phyloP scores from a whole-genome alignment of 2,888 invertebrate genomes.

The Drosophila kambysellisi region DNA sequence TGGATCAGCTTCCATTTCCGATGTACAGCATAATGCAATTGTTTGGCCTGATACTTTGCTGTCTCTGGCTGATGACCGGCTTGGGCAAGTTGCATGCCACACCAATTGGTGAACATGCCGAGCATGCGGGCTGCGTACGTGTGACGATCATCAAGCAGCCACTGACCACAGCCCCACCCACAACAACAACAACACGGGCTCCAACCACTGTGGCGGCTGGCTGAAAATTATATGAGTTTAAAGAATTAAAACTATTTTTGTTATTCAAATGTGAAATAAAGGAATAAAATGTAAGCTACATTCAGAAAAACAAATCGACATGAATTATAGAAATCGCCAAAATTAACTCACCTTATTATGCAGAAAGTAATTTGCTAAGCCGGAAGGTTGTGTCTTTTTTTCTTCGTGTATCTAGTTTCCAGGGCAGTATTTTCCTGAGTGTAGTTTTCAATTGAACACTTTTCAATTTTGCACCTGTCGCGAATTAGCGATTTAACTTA shows the following conservation, averaged over 20 bases:
- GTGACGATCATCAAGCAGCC: slow-evolving; percentile 59
- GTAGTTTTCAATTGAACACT: background rate
- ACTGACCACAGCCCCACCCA: slow-evolving; percentile 37
- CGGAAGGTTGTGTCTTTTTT: background rate
- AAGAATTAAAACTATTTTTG: background rate
- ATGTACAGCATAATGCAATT: slow-evolving; percentile 19
- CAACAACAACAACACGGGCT: slow-evolving; percentile 27
- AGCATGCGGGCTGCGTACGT: slow-evolving; percentile 68
- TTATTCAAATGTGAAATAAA: background rate
- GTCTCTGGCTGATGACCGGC: slow-evolving; percentile 3
- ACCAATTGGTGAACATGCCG: slow-evolving; percentile 56
- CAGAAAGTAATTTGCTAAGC: background rate
- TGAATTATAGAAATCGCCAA: too few relatives aligned
- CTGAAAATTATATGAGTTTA: background rate
- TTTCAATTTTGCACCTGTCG: background rate
- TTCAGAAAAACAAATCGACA: background rate
- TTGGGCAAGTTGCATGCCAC: slow-evolving; percentile 15
- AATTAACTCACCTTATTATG: background rate
- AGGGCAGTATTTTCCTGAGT: background rate
- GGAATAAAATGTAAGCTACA: background rate
- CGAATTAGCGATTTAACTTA: background rate
- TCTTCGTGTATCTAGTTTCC: background rate
- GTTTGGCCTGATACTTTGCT: slow-evolving; percentile 22
- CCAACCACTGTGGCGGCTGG: slow-evolving; percentile 47
- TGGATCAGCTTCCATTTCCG: slow-evolving; percentile 1